phyloP scores from a whole-genome alignment of 2,113 vertebrate genomes.

The Ranitomeya variabilis region DNA sequence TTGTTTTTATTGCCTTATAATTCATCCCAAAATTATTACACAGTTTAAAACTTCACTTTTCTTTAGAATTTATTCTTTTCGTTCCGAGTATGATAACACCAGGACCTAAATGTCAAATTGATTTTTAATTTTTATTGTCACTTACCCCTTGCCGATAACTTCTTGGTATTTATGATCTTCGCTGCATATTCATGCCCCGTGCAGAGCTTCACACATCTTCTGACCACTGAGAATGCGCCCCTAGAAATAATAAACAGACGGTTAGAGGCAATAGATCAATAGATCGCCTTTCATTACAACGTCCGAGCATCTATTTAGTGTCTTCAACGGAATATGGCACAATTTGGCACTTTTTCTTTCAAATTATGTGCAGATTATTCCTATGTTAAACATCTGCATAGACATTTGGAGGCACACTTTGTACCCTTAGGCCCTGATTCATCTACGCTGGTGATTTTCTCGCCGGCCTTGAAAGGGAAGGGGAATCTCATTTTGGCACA shows the following conservation, averaged over 20 bases:
- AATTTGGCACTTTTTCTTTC: no score
- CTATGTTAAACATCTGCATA: no score
- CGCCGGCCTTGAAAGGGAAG: no score
- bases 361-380: no score
- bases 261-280: background rate
- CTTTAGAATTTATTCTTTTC: background rate
- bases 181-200: conserved; percentile 92
- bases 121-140: background rate
- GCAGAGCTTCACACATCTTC: conserved; percentile 93
- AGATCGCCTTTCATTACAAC: background rate
- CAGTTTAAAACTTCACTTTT: background rate
- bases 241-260: conserved; percentile 70
- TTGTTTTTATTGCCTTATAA: background rate
- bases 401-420: no score
- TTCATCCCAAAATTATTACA: background rate
- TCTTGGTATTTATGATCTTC: conserved; percentile 99
- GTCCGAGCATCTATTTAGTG: background rate
- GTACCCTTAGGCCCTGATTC: no score
- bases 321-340: no score
- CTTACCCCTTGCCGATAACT: conserved; percentile 94
- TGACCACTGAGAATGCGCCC: conserved; percentile 95
- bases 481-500: no score
- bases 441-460: no score
- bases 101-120: background rate
- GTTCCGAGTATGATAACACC: background rate